Conservation (phyloP, 2,113 vertebrate genomes). For the Xenopus tropicalis region DNA sequence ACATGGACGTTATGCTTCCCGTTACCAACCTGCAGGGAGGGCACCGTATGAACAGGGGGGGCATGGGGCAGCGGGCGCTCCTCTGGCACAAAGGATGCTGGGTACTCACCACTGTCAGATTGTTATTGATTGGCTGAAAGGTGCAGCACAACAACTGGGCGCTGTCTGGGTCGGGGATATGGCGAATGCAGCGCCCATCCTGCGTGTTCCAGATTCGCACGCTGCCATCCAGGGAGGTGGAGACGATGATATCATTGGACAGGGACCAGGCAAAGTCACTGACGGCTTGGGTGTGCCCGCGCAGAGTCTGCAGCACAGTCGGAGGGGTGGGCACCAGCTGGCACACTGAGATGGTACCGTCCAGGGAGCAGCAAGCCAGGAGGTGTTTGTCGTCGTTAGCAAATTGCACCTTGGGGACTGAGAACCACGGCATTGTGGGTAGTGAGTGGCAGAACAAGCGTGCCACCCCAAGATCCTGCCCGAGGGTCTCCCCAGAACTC, state of each 20-base stretch:
- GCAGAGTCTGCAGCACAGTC: slow-evolving; percentile 77
- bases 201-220: slow-evolving; percentile 89
- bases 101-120: slow-evolving; percentile 86
- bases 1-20: slow-evolving; percentile 86
- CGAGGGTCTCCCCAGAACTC: slow-evolving; percentile 23
- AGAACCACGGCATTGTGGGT: fast-evolving
- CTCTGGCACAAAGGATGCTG: no score
- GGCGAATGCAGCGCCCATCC: slow-evolving; percentile 86
- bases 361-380: slow-evolving; percentile 90
- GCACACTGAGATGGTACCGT: slow-evolving; percentile 87
- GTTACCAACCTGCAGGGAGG: slow-evolving; percentile 76
- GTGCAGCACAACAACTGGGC: slow-evolving; percentile 89
- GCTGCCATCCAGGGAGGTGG: slow-evolving; percentile 81
- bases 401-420: slow-evolving; percentile 86
- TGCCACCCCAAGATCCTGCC: neutral
- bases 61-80: no score
- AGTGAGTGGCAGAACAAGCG: fast-evolving
- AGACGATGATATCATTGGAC: slow-evolving; percentile 93
- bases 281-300: slow-evolving; percentile 78
- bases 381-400: slow-evolving; percentile 90
- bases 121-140: slow-evolving; percentile 95
- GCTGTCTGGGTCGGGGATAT: slow-evolving; percentile 82
- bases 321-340: slow-evolving; percentile 81
- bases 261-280: slow-evolving; percentile 93
- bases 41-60: neutral